Evolutionary conservation across 2,113 vertebrate genomes (phyloP).

Genomic region (Anoura caudifer): DNA sequence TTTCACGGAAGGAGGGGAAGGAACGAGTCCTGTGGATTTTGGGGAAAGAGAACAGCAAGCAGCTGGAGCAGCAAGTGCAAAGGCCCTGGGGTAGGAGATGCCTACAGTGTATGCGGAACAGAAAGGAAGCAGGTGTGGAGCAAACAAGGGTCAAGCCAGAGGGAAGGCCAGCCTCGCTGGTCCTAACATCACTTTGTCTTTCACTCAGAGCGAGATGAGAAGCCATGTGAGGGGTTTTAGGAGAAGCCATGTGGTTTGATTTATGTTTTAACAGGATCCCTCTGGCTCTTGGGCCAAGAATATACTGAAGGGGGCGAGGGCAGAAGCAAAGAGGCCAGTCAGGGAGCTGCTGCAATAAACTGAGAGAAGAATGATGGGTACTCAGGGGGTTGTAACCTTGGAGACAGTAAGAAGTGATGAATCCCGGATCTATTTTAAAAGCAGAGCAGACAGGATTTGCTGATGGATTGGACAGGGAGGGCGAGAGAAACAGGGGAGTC

Average conservation of each 20-base stretch:
- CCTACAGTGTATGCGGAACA: background rate
- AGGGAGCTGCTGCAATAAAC: background rate
- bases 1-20: background rate
- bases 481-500: background rate
- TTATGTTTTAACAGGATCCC: background rate
- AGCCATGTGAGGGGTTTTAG: background rate
- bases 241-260: background rate
- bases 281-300: background rate
- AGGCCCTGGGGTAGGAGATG: background rate
- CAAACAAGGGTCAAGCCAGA: background rate
- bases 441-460: background rate
- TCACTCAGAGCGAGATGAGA: background rate
- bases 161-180: background rate
- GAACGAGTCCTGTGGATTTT: background rate
- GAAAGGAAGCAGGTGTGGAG: background rate
- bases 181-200: background rate
- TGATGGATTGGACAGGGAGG: too few species aligned
- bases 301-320: background rate
- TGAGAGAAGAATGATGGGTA: background rate
- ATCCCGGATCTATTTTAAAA: background rate
- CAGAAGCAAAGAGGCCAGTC: background rate
- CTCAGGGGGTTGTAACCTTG: rapidly evolving
- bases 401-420: background rate
- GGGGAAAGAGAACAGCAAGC: background rate
- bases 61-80: background rate